These are phyloP conservation scores for Rousettus leschenaultii DNA, from an alignment of 2,113 vertebrate genomes.

Conservation along the genomic window DNA sequence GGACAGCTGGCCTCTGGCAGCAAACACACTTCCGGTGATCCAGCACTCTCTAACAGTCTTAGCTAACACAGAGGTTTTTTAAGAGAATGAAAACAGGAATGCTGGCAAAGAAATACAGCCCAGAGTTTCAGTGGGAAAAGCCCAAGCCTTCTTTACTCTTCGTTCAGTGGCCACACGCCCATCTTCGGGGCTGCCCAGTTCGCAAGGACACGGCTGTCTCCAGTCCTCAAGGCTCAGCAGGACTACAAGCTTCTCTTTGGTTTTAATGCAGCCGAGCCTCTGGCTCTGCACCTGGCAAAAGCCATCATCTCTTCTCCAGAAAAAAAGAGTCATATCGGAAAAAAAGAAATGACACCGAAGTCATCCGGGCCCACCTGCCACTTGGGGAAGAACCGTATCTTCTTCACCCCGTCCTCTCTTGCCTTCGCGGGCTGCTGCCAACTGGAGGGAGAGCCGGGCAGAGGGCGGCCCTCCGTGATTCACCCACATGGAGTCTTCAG, in stretches of 20 bases:
- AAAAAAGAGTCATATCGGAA: neutral
- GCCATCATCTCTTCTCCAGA: neutral
- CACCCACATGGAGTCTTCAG: fast-evolving
- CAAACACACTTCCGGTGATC: neutral
- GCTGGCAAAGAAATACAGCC: neutral
- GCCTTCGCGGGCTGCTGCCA: neutral
- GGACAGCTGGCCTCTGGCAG: neutral
- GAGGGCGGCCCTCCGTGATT: neutral
- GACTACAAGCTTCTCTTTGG: neutral
- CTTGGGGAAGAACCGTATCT: neutral
- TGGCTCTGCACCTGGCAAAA: neutral
- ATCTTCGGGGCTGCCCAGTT: neutral
- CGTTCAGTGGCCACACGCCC: neutral
- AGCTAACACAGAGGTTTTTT: neutral
- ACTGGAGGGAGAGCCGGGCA: neutral
- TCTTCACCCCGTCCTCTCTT: neutral
- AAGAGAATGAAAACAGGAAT: neutral
- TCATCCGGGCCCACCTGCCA: neutral
- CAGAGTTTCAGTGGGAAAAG: neutral
- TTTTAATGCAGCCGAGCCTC: neutral
- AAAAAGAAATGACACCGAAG: fast-evolving
- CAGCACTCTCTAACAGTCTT: neutral
- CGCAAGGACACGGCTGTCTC: neutral
- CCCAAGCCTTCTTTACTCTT: neutral
- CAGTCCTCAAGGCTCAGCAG: neutral